Conservation (phyloP, 1,140 invertebrate genomes). For the Pogonomyrmex barbatus region DNA sequence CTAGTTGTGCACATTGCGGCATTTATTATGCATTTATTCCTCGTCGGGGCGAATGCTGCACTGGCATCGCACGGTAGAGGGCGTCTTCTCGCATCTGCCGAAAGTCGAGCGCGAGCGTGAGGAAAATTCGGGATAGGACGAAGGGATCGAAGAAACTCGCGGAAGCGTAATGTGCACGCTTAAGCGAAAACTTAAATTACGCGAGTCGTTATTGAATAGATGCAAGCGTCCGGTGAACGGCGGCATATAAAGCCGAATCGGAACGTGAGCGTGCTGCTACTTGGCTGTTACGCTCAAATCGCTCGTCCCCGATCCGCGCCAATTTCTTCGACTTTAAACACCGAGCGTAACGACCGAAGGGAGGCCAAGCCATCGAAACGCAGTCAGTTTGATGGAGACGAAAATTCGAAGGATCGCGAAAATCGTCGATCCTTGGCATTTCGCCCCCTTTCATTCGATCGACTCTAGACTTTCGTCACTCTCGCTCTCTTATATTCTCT, state of each 20-base stretch:
- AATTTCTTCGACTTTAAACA: conserved; percentile 64
- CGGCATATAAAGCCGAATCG: conserved; percentile 41
- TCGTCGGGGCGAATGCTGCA: conserved; percentile 8
- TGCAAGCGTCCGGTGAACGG: conserved; percentile 45
- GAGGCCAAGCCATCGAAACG: conserved; percentile 46
- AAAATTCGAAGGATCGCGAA: conserved; percentile 60
- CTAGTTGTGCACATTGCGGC: conserved; percentile 33
- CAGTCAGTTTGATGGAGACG: conserved; percentile 57
- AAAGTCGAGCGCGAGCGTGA: conserved; percentile 31
- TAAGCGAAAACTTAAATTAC: conserved; percentile 60
- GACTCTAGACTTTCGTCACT: conserved; percentile 27
- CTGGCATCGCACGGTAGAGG: background rate
- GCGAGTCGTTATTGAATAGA: conserved; percentile 55
- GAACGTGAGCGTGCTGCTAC: conserved; percentile 30
- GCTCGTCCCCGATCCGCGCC: conserved; percentile 49
- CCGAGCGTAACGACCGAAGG: conserved; percentile 39
- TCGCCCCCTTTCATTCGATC: conserved; percentile 32
- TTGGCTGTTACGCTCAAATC: conserved; percentile 52
- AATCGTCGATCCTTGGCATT: conserved; percentile 58
- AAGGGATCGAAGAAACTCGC: conserved; percentile 12
- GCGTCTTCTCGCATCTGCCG: background rate
- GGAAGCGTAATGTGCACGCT: conserved; percentile 43
- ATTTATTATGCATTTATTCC: conserved; percentile 58
- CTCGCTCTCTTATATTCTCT: background rate
- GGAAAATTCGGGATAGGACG: conserved; percentile 36